Conservation (phyloP, 2,797 vertebrate genomes). For the Clarias platycephalus region DNA sequence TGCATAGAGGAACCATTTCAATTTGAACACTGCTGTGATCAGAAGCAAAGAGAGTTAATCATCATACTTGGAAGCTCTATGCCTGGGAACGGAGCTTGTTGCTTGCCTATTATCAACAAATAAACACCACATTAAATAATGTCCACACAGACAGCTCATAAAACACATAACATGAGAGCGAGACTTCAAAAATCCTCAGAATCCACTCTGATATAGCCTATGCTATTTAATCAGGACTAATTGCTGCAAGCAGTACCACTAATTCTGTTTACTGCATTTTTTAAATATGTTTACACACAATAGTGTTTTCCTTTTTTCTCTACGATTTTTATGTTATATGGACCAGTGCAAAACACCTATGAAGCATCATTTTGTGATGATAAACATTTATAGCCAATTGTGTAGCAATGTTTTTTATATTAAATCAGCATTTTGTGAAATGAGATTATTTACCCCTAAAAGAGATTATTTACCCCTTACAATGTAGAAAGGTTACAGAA, state of each 20-base stretch:
- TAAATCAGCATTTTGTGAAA: background rate
- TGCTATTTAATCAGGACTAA: background rate
- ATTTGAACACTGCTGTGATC: conserved; percentile 66
- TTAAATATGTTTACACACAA: background rate
- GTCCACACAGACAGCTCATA: conserved; percentile 44
- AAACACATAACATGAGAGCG: conserved; percentile 42
- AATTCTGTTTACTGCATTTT: background rate
- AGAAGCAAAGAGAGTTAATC: conserved; percentile 72
- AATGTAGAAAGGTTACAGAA: background rate
- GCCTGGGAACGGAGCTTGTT: conserved; percentile 82
- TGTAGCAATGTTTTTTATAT: background rate
- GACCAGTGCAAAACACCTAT: background rate
- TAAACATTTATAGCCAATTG: background rate
- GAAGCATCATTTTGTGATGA: background rate
- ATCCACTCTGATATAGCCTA: background rate
- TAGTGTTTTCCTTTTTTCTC: too few relatives aligned
- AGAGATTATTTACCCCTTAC: background rate
- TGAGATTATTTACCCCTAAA: background rate
- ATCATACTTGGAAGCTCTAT: conserved; percentile 84
- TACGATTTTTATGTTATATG: background rate
- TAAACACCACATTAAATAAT: conserved; percentile 78
- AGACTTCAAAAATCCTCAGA: conserved; percentile 47
- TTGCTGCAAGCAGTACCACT: background rate
- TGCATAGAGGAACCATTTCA: conserved; percentile 68
- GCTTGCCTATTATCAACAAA: conserved; percentile 83